These are phyloP conservation scores for Moxostoma hubbsi DNA, from an alignment of 2,797 vertebrate genomes.

Conservation along the genomic window DNA sequence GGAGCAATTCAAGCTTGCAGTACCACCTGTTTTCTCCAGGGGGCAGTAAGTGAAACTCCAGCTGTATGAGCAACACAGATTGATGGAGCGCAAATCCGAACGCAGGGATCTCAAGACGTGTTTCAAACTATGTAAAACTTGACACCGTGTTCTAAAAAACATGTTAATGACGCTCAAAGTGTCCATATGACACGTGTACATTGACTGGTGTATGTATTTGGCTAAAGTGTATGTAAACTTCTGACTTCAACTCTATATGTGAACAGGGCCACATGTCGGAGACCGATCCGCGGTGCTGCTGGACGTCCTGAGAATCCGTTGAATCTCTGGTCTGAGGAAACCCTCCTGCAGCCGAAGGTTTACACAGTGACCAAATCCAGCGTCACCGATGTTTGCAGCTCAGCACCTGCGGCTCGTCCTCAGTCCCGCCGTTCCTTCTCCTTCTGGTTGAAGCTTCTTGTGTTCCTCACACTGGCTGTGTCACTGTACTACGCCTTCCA, in stretches of 20 bases:
- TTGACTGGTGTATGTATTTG: too few species aligned
- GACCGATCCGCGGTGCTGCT: conserved; percentile 91
- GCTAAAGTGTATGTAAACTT: too few species aligned
- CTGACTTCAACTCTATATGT: neutral
- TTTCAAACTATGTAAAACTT: too few species aligned
- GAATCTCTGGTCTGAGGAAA: conserved; percentile 83
- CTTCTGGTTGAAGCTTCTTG: conserved; percentile 88
- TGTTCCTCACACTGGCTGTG: conserved; percentile 79
- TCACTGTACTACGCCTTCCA: conserved; percentile 90
- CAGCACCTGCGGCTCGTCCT: conserved; percentile 72
- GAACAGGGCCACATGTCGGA: conserved; percentile 90
- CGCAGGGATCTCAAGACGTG: too few species aligned
- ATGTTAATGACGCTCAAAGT: too few species aligned
- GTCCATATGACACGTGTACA: too few species aligned
- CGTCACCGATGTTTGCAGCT: conserved; percentile 65
- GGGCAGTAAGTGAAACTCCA: too few species aligned
- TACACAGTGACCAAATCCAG: conserved; percentile 63
- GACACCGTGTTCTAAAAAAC: too few species aligned
- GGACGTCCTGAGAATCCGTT: conserved; percentile 79
- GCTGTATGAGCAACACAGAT: too few species aligned
- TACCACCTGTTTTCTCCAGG: too few species aligned
- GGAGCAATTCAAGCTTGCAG: too few species aligned
- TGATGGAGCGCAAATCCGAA: too few species aligned
- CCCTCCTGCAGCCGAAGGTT: conserved; percentile 63
- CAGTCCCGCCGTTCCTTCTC: conserved; percentile 75